These are phyloP conservation scores for Ciconia stormi DNA, from an alignment of 2,113 vertebrate species.

Conservation along the genomic window DNA sequence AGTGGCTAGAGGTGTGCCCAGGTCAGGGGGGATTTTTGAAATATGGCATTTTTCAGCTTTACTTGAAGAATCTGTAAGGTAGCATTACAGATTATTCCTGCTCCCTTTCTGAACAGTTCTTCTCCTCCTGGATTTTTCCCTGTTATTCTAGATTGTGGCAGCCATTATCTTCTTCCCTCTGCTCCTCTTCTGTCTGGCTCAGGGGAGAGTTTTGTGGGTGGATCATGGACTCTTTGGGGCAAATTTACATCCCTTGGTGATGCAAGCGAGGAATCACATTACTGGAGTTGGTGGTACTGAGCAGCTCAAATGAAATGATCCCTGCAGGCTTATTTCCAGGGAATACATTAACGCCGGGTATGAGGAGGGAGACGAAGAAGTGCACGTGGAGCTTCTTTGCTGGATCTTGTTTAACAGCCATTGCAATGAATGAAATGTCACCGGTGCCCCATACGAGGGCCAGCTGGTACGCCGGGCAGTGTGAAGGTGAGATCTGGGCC, in stretches of 20 bases:
- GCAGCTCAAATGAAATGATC: neutral
- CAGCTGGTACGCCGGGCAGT: neutral
- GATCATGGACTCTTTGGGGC: conserved; percentile 5
- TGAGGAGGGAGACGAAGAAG: neutral
- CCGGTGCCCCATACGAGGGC: neutral
- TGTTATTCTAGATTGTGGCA: neutral
- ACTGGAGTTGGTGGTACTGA: neutral
- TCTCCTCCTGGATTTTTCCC: neutral
- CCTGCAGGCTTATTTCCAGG: neutral
- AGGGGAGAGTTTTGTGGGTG: neutral
- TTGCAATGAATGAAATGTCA: neutral
- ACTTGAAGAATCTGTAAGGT: neutral
- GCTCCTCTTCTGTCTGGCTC: neutral
- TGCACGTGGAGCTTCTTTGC: neutral
- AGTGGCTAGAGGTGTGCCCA: neutral
- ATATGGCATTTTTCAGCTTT: neutral
- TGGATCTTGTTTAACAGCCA: neutral
- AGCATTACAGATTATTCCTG: neutral
- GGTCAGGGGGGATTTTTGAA: neutral
- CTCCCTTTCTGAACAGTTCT: neutral
- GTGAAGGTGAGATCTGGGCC: neutral
- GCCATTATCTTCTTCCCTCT: neutral
- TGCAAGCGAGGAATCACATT: neutral
- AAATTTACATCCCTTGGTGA: neutral
- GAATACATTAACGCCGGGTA: neutral